Percentiles rank a stretch among this genome's conserved stretches.
These are phyloP conservation scores for Gouania willdenowi DNA, from an alignment of 2,797 vertebrate species.

Conservation along the genomic window DNA sequence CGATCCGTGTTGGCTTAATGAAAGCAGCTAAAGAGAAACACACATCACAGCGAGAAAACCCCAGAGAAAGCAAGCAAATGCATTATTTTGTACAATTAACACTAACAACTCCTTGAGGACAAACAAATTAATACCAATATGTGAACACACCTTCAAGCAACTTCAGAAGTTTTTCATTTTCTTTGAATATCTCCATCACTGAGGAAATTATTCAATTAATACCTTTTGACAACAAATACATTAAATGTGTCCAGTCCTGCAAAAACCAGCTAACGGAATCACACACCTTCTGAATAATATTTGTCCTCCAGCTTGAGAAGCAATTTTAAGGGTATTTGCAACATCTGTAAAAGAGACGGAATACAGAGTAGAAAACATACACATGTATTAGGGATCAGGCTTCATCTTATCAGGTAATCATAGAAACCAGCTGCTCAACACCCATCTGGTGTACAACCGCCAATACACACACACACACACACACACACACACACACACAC, in stretches of 20 bases:
- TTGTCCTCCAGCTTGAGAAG: fast-evolving
- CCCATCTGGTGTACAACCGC: too few relatives aligned
- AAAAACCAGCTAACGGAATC: neutral
- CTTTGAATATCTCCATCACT: constrained; percentile 35
- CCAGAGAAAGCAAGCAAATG: too few relatives aligned
- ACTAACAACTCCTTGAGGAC: too few relatives aligned
- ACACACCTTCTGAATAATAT: constrained; percentile 39
- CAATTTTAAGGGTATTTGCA: constrained; percentile 42
- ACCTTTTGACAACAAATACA: neutral
- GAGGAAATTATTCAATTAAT: neutral
- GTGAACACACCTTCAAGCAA: constrained; percentile 33
- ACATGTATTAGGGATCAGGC: too few relatives aligned
- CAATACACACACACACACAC: too few relatives aligned
- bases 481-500: too few relatives aligned
- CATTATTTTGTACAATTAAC: too few relatives aligned
- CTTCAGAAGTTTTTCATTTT: constrained; percentile 21
- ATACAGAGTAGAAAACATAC: too few relatives aligned
- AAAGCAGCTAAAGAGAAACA: constrained; percentile 9
- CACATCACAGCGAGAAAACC: too few relatives aligned
- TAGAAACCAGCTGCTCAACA: too few relatives aligned
- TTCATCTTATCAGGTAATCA: too few relatives aligned
- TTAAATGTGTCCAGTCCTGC: neutral
- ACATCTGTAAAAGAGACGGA: constrained; percentile 42
- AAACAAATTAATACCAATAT: neutral
- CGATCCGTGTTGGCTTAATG: constrained; percentile 14